phyloP scores from a whole-genome alignment of 1,140 invertebrate species.

The Caerostris extrusa region DNA sequence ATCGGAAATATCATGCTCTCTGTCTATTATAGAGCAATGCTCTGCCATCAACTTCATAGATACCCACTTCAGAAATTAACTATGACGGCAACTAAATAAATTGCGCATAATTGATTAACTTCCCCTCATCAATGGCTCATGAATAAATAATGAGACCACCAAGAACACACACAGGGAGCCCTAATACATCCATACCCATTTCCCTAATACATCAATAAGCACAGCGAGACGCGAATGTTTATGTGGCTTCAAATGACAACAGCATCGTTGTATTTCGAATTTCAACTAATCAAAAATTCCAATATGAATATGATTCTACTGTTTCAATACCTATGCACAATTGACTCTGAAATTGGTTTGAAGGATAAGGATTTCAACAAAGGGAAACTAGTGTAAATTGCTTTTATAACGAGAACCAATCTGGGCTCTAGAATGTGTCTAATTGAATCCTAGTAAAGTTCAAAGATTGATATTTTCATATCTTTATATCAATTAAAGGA shows the following conservation, averaged over 20 bases:
- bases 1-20: constrained; percentile 4
- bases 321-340: not conserved
- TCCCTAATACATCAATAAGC: not conserved
- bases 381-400: not conserved
- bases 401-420: not conserved
- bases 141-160: constrained; percentile 21
- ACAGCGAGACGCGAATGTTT: not conserved
- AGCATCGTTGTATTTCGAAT: not conserved
- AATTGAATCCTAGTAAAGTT: too few species aligned
- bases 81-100: not conserved
- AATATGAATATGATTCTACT: not conserved
- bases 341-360: not conserved
- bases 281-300: not conserved
- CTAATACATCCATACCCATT: not conserved
- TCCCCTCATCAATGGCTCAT: constrained; percentile 10
- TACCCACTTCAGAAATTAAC: not conserved
- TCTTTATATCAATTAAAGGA: too few species aligned
- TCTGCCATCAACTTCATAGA: not conserved
- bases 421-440: too few species aligned
- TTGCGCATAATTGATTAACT: constrained; percentile 23
- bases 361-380: not conserved
- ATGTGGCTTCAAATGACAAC: not conserved
- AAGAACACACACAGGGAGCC: not conserved
- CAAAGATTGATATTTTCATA: too few species aligned
- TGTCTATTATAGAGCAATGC: not conserved